Evolutionary conservation across 2,888 invertebrate genomes (phyloP).

Genomic region (Diplazon laetatorius): DNA sequence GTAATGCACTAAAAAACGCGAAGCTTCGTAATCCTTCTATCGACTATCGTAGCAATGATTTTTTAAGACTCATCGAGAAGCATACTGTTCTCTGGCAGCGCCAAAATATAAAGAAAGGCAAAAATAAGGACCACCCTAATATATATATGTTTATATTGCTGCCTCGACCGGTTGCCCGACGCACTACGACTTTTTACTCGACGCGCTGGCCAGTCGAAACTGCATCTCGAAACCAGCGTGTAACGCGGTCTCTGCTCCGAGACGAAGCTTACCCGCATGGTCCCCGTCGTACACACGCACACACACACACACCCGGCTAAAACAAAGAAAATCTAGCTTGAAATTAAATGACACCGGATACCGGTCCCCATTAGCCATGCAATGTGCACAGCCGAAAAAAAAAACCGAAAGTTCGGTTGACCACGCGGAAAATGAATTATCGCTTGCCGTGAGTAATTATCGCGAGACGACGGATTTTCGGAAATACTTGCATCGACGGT

Average conservation of each 20-base stretch:
- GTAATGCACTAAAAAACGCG: too few species aligned
- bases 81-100: too few species aligned
- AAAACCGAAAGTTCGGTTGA: slow-evolving; percentile 48
- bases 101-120: too few species aligned
- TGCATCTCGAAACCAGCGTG: slow-evolving; percentile 16
- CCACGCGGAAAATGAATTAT: slow-evolving; percentile 24
- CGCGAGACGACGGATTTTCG: too few species aligned
- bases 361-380: slow-evolving; percentile 33
- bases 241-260: slow-evolving; percentile 49
- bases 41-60: too few species aligned
- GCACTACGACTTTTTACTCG: slow-evolving; percentile 42
- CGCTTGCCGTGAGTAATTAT: background rate
- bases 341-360: slow-evolving; percentile 59
- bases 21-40: too few species aligned
- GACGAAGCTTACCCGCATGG: slow-evolving; percentile 30
- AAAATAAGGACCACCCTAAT: too few species aligned
- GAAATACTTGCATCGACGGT: too few species aligned
- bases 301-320: too few species aligned
- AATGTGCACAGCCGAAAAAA: slow-evolving; percentile 58
- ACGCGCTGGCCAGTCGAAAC: slow-evolving; percentile 22
- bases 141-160: slow-evolving; percentile 43
- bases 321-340: slow-evolving; percentile 53
- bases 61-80: too few species aligned
- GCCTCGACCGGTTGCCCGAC: slow-evolving; percentile 45
- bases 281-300: slow-evolving; percentile 7